Evolutionary conservation across 2,797 vertebrate species (phyloP), one percentile per base, ranked within the genome.

Genomic region (Cercopithecus hamlyni): DNA sequence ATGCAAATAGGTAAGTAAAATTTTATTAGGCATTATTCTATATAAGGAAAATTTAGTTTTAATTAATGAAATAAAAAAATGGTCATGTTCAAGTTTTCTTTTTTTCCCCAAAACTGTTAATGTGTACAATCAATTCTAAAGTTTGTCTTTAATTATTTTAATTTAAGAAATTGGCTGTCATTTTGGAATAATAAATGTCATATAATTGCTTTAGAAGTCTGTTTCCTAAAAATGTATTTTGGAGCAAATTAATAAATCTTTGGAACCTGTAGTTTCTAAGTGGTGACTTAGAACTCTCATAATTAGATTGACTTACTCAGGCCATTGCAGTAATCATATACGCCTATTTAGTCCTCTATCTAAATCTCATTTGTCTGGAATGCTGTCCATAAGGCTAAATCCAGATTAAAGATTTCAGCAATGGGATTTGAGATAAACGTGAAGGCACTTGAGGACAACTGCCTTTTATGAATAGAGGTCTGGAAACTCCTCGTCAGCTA

Each of bases 191-290:
- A 84, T 61, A 94, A 86, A 73, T 86, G 26, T 41, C 24, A 64
- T 11, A 67, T 45, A 76, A 76, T 72, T 83, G 27, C 27, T 87
- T 83, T 93, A 88, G n/a, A 79, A 82, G 12, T 76, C 48, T 93
- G 48, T 94, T 88, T 97, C 8, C 27, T 67, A 91, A 93, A 76
- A 84, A 72, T 70, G 2, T 13, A 55, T 77, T 92, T 94, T 88
- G 83, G 36, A 27, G 50, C 91, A 93, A 96, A 61, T 93, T 83
- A 84, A 73, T 77, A 57, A 64, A 72, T 89, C 55, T 90, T 93
- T 77, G 36, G n/a, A 90, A 85, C 14, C 33, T 70, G 3, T 75
- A 30, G 8, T 82, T 95, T 93, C 50, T 81, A 75, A 79, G 7
- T 33, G 39, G 73, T 70, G 73, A 81, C 48, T 88, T 96, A 27